A percentile compares a stretch with the other conserved stretches of the same genome.
Conservation (phyloP, 2,113 vertebrate species). For the Corythoichthys intestinalis region DNA sequence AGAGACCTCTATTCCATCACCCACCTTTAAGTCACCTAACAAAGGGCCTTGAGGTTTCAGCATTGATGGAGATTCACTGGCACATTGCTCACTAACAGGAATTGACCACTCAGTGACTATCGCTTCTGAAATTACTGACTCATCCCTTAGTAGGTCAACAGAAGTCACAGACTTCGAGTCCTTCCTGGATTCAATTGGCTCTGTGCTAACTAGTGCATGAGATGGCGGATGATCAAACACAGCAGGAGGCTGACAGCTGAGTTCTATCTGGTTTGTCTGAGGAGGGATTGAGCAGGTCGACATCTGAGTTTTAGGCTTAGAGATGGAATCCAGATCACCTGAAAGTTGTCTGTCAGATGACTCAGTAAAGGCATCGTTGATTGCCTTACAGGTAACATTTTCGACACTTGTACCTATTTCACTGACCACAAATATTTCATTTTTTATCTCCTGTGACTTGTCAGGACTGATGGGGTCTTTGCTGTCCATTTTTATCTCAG, state of each 20-base stretch:
- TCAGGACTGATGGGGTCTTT: constrained; percentile 2
- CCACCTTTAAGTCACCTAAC: constrained; percentile 66
- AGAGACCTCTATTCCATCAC: constrained; percentile 52
- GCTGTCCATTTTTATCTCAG: constrained; percentile 15
- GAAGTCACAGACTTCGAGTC: neutral
- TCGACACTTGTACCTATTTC: constrained; percentile 31
- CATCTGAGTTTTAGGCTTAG: constrained; percentile 14
- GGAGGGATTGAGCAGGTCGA: constrained; percentile 15
- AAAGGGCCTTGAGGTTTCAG: constrained; percentile 55
- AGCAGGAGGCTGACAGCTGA: constrained; percentile 15
- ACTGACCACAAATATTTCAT: constrained; percentile 9
- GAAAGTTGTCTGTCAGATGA: constrained; percentile 1
- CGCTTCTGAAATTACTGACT: constrained; percentile 22
- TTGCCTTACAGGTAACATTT: constrained; percentile 12
- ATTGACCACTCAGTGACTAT: constrained; percentile 17
- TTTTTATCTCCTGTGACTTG: constrained; percentile 12
- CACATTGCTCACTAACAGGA: constrained; percentile 30
- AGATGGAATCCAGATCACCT: constrained; percentile 9
- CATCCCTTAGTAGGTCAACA: constrained; percentile 22
- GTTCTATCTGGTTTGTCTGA: constrained; percentile 22
- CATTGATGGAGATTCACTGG: constrained; percentile 39
- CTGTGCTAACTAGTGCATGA: constrained; percentile 10
- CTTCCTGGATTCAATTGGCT: constrained; percentile 3
- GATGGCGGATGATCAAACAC: constrained; percentile 29
- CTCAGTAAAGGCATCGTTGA: constrained; percentile 3